phyloP scores from a whole-genome alignment of 2,113 vertebrate species.

The Chaetura pelagica region DNA sequence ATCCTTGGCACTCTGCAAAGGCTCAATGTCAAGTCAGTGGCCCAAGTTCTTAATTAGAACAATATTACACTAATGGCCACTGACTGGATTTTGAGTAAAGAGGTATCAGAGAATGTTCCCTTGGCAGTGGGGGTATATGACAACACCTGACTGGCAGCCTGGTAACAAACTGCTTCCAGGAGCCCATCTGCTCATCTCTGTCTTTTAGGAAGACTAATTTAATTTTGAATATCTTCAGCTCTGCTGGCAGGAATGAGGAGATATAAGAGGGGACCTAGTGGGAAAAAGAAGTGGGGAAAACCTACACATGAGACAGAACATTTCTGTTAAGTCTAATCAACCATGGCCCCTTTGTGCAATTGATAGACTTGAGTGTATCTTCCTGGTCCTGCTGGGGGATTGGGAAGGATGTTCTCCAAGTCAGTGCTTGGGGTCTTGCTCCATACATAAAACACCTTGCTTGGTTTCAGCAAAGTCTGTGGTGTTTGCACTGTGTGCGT shows the following conservation, averaged over 20 bases:
- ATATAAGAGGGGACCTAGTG: not conserved
- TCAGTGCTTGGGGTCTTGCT: not conserved
- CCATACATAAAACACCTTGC: not conserved
- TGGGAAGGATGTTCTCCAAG: not conserved
- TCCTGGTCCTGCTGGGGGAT: not conserved
- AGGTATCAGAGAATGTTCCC: not conserved
- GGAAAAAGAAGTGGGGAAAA: not conserved
- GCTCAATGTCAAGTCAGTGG: not conserved
- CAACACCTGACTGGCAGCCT: fast-evolving
- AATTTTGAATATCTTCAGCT: not conserved
- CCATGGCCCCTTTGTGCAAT: not conserved
- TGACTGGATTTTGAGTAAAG: not conserved
- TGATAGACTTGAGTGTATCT: fast-evolving
- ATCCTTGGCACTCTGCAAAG: not conserved
- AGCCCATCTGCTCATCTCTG: not conserved
- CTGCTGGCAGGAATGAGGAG: not conserved
- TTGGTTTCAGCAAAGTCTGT: not conserved
- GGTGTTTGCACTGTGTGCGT: no score
- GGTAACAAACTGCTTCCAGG: not conserved
- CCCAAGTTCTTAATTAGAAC: not conserved
- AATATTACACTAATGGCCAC: no score
- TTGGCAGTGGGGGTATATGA: fast-evolving
- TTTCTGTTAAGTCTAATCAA: not conserved
- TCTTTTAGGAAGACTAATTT: not conserved
- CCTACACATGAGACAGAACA: fast-evolving